phyloP scores from a whole-genome alignment of 2,888 invertebrate genomes.

The Synanthedon andrenaeformis region DNA sequence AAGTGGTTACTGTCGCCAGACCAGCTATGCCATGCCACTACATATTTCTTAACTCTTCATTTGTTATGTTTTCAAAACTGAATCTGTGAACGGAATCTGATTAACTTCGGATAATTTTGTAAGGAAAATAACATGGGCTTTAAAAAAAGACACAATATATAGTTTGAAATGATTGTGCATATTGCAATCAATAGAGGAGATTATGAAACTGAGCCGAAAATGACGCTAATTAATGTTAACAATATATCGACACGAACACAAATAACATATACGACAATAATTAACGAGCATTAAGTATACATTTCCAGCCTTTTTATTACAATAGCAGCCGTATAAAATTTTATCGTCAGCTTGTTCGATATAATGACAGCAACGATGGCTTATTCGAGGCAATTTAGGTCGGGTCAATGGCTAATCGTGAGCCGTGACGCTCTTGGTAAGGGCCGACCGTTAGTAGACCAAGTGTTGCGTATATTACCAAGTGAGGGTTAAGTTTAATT shows the following conservation, averaged over 20 bases:
- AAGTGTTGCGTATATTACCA: slow-evolving; percentile 9
- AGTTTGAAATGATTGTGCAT: no score
- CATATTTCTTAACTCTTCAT: no score
- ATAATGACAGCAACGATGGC: slow-evolving; percentile 37
- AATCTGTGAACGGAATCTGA: no score
- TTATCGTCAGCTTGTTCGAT: slow-evolving; percentile 37
- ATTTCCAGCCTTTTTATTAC: slow-evolving; percentile 18
- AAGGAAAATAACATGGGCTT: no score
- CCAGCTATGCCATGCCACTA: no score
- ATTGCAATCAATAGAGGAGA: no score
- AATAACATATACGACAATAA: neutral
- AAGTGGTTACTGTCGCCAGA: no score
- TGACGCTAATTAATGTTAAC: no score
- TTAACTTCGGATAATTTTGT: no score
- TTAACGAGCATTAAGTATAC: neutral
- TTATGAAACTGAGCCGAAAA: no score
- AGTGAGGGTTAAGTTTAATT: neutral
- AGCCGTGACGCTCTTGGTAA: slow-evolving; percentile 30
- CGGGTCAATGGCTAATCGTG: slow-evolving; percentile 47
- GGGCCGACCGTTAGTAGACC: slow-evolving; percentile 14
- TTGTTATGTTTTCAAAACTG: no score
- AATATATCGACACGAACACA: neutral
- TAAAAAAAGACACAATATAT: no score
- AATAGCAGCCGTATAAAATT: slow-evolving; percentile 23
- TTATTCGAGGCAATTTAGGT: slow-evolving; percentile 47